These are phyloP conservation scores for Leptopilina drosophilae DNA, from an alignment of 2,888 invertebrate genomes.

Conservation along the genomic window DNA sequence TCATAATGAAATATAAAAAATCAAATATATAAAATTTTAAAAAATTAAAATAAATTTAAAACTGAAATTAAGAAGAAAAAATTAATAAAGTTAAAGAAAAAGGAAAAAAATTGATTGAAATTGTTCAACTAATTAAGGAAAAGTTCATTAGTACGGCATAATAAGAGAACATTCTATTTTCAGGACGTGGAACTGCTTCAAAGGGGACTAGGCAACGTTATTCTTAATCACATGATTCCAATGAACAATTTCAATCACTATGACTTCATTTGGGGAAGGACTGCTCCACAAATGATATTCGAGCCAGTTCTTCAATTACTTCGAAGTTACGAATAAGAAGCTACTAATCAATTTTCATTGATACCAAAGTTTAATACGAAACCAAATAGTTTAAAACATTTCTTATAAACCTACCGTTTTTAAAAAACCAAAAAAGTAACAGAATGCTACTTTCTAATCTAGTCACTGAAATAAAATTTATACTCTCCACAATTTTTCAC, in stretches of 20 bases:
- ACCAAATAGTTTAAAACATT: slow-evolving; percentile 24
- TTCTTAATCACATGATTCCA: slow-evolving; percentile 64
- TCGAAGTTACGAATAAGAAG: slow-evolving; percentile 58
- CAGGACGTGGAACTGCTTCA: slow-evolving; percentile 65
- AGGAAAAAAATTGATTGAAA: no score
- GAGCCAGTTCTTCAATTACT: slow-evolving; percentile 65
- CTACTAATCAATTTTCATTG: slow-evolving; percentile 11
- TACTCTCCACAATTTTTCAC: no score
- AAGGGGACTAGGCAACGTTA: slow-evolving; percentile 61
- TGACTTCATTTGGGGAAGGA: slow-evolving; percentile 72
- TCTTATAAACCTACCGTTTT: not conserved
- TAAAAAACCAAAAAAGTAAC: not conserved
- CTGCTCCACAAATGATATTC: slow-evolving; percentile 65
- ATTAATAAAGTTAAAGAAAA: no score
- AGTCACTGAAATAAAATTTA: slow-evolving; percentile 42
- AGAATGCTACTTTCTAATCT: slow-evolving; percentile 27
- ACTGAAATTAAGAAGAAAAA: no score
- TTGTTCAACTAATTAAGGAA: no score
- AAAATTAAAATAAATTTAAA: no score
- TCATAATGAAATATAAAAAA: not conserved
- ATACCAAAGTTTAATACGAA: slow-evolving; percentile 31
- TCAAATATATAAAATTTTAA: no score
- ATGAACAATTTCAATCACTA: slow-evolving; percentile 68
- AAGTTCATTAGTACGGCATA: no score
- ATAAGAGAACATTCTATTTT: slow-evolving; percentile 28